Percentiles rank a stretch among this genome's conserved stretches.
Evolutionary conservation across 2,888 invertebrate genomes (phyloP).

Genomic region (Ichneumoninae sp.): DNA sequence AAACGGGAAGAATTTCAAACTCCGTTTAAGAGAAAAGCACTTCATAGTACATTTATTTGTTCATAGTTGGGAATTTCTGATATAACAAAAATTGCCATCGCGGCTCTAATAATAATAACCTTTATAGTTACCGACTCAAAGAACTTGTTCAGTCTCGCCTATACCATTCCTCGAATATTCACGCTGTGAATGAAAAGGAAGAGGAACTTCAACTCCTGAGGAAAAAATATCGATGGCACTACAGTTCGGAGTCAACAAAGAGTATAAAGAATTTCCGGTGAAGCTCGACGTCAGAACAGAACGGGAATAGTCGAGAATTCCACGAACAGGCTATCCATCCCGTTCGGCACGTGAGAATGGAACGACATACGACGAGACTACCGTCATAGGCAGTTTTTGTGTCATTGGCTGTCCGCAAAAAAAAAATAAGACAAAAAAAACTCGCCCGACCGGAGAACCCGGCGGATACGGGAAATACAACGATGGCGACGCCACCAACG

Average conservation of each 20-base stretch:
- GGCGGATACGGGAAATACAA: slow-evolving; percentile 33
- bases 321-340: slow-evolving; percentile 23
- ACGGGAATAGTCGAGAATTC: slow-evolving; percentile 17
- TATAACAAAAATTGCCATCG: background rate
- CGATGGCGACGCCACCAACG: slow-evolving; percentile 17
- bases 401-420: slow-evolving; percentile 21
- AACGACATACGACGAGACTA: slow-evolving; percentile 44
- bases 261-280: background rate
- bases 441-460: slow-evolving; percentile 1
- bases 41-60: background rate
- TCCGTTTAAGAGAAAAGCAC: background rate
- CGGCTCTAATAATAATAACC: too few relatives aligned
- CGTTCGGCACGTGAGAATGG: slow-evolving; percentile 32
- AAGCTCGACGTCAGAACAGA: slow-evolving; percentile 2
- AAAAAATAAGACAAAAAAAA: slow-evolving; percentile 18
- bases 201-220: background rate
- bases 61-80: background rate
- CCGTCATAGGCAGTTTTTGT: slow-evolving; percentile 30
- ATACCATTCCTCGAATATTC: background rate
- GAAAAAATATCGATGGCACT: slow-evolving; percentile 3
- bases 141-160: background rate
- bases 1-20: background rate
- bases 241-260: background rate
- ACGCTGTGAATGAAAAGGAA: background rate
- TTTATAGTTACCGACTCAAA: background rate